These are phyloP conservation scores for Adrianichthys oophorus DNA, from an alignment of 2,797 vertebrate genomes.

Conservation along the genomic window DNA sequence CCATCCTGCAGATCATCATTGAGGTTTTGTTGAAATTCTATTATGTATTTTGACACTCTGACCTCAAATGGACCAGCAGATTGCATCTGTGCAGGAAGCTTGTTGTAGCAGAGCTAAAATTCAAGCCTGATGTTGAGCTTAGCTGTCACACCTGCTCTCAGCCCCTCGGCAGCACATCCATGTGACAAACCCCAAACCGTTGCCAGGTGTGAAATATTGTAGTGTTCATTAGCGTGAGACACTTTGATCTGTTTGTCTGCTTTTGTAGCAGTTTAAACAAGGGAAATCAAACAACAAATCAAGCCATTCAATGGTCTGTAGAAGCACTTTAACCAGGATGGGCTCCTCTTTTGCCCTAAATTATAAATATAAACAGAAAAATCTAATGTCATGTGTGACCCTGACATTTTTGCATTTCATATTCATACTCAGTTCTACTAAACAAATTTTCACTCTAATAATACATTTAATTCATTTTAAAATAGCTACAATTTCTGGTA, in stretches of 20 bases:
- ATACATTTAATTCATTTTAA: too few species aligned
- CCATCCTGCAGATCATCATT: not conserved
- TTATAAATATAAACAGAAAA: too few species aligned
- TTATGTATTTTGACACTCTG: not conserved
- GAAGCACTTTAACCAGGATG: too few species aligned
- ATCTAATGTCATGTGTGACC: too few species aligned
- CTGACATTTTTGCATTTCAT: too few species aligned
- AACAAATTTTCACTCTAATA: too few species aligned
- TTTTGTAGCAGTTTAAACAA: conserved; percentile 16
- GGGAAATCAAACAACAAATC: conserved; percentile 1
- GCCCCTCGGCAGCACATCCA: conserved; percentile 3
- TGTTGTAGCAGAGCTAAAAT: conserved; percentile 6
- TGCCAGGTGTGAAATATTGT: conserved; percentile 40
- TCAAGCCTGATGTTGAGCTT: conserved; percentile 14
- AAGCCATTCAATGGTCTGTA: not conserved
- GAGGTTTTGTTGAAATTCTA: not conserved
- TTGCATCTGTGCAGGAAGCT: not conserved
- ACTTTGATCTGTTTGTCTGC: conserved; percentile 22
- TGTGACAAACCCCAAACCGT: too few species aligned
- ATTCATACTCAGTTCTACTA: too few species aligned
- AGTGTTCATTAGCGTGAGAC: conserved; percentile 41
- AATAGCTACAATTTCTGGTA: too few species aligned
- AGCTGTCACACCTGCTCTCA: conserved; percentile 8
- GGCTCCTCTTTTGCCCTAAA: too few species aligned
- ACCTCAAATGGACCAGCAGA: conserved; percentile 3